Evolutionary conservation across 2,797 vertebrate species (phyloP), one percentile per base, ranked within the genome.

Genomic region (Atherinosoma microstoma): DNA sequence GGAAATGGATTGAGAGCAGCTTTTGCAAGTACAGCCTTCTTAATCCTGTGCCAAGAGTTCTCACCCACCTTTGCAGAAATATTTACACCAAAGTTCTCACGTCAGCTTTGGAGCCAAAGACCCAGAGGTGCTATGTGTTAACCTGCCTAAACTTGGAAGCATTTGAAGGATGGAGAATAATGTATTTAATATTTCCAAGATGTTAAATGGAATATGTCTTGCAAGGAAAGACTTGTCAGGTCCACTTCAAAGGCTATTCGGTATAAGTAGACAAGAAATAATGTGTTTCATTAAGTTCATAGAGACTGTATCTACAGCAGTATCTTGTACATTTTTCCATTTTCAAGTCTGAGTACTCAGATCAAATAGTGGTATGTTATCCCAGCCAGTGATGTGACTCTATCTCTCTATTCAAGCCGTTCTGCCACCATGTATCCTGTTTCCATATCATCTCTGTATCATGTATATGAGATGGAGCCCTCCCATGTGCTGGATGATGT

Each of bases 31-130:
- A 75, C 82, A 77, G 80, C 86, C 80, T 81, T 78, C 85, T 86
- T 90, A 93, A 94, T 93, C 91, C 86, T 62, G 76, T 80, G 79
- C 87, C 90, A 91, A 79, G 76, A 91, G 83, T 93, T 90, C 87
- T 90, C 89, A 87, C 84, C 89, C 86, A 92, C 88, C 80, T 89
- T 87, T 84, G 72, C 85, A 67, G 75, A 90, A 85, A 89, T 87
- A 89, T 92, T 93, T 89, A 88, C 81, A 74, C 87, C 79, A 58
- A 83, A 87, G 80, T 89, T 88, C 85, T 88, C 79, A 84, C 54
- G 8, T 84, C 75, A 72, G 83, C 74, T 84, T 79, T 59, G 71
- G 62, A 86, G 80, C 76, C 82, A 69, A 79, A 57, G 79, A 57
- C 78, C 84, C 58, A 16, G 61, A 88, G 78, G 73, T 76, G 20